Base-by-base conservation (phyloP, 2,888 invertebrate species). In the Tanypteryx hageni region DNA sequence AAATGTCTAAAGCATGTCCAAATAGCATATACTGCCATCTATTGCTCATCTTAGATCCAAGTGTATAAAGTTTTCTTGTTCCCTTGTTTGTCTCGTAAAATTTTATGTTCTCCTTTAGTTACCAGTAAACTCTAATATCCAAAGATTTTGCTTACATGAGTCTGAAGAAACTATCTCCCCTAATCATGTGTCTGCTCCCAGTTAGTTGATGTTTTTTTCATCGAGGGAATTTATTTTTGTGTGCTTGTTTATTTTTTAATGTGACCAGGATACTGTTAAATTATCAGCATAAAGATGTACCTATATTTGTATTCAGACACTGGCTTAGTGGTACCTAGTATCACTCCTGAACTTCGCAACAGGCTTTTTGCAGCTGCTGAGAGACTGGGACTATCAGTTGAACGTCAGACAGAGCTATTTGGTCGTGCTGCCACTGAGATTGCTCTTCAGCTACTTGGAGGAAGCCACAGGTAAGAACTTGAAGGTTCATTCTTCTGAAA, bases 371-470 rank as follows among this genome's bases (percentile, higher is more conserved):
- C 96, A 92, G 95, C 96, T 59, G 97, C 98, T n/a, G 97, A 97
- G 93, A 95, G 96, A 92, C 95, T 96, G 93, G 98, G 98, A 0
- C 95, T 97, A 82, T 96, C 96, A 92, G 95, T 96, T 94, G 97
- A 97, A 92, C 96, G 97, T 92, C 96, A 97, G 94, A 95, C 97
- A 92, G 97, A 98, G 95, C 96, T 98, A 94, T 96, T 98, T 94
- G 98, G 98, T 83, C 96, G 98, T 93, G 98, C 98, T 83, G 97
- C 97, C 58, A 97, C 97, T 92, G 99, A 99, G 95, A 97, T 98
- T 95, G 97, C 97, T 93, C 96, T 98, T 16, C 97, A 97, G 94
- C 95, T 99, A 92, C 95, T 98, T 92, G 99, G 99, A 81, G 98
- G 99, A 92, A 97, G 97, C 68, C 97, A 98, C 94, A 95, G 96